A percentile compares a stretch with the other conserved stretches of the same genome.
These are phyloP conservation scores for Hypsibius dujardini DNA, from an alignment of 1,140 invertebrate species.

Conservation along the genomic window DNA sequence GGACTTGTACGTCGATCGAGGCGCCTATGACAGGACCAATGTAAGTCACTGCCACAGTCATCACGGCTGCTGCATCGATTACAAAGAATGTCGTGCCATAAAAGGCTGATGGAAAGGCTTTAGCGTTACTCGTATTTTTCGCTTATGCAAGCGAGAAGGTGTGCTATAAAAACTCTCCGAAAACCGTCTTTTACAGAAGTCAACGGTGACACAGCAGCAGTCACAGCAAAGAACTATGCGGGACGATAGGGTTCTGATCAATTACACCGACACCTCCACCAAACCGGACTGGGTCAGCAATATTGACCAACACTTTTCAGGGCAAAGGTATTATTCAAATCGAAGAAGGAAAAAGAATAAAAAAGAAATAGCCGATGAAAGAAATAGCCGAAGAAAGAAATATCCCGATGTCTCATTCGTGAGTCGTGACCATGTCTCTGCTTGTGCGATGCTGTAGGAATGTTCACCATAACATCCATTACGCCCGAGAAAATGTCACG, in stretches of 20 bases:
- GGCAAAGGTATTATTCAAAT: neutral
- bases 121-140: no score
- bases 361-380: no score
- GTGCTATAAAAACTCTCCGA: no score
- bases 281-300: slow-evolving; percentile 13
- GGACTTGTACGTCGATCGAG: neutral
- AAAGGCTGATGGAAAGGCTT: no score
- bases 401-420: no score
- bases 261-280: neutral
- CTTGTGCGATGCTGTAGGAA: neutral
- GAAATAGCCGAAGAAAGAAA: no score
- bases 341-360: neutral
- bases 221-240: neutral
- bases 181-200: neutral
- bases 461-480: slow-evolving; percentile 8
- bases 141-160: no score
- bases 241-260: neutral
- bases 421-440: neutral
- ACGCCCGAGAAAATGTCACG: neutral
- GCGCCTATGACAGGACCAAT: neutral
- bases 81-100: no score
- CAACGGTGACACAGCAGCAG: neutral
- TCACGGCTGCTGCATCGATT: neutral
- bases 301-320: slow-evolving; percentile 3
- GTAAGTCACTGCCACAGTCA: neutral